Evolutionary conservation across 2,113 vertebrate species (phyloP).

Genomic region (Etheostoma cragini): DNA sequence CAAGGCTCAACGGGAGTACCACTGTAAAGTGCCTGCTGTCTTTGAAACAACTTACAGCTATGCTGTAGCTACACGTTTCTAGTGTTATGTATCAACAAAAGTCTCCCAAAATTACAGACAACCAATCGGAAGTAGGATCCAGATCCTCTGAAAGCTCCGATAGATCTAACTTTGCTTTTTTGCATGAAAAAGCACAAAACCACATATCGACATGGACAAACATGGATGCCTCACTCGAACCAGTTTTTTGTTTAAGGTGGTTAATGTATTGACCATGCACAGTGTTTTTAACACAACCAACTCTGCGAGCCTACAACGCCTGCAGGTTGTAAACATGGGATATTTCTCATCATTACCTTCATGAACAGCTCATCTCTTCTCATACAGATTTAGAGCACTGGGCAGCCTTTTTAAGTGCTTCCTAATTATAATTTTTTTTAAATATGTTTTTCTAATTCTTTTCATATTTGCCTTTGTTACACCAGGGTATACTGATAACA

Average conservation of each 20-base stretch:
- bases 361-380: not conserved
- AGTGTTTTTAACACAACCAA: not conserved
- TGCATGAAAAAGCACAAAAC: no score
- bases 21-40: not conserved
- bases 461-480: not conserved
- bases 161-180: no score
- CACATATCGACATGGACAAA: no score
- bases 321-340: not conserved
- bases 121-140: not conserved
- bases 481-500: not conserved
- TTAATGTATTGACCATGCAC: no score
- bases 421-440: not conserved
- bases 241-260: no score
- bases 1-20: not conserved
- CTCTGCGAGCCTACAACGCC: not conserved
- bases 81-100: not conserved
- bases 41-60: not conserved
- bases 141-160: no score
- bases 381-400: not conserved
- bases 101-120: not conserved
- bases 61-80: not conserved
- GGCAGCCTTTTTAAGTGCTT: not conserved
- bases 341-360: not conserved
- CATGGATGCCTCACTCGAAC: no score
- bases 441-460: not conserved